These are phyloP conservation scores for Nicator chloris DNA, from an alignment of 2,113 vertebrate species.

Conservation along the genomic window DNA sequence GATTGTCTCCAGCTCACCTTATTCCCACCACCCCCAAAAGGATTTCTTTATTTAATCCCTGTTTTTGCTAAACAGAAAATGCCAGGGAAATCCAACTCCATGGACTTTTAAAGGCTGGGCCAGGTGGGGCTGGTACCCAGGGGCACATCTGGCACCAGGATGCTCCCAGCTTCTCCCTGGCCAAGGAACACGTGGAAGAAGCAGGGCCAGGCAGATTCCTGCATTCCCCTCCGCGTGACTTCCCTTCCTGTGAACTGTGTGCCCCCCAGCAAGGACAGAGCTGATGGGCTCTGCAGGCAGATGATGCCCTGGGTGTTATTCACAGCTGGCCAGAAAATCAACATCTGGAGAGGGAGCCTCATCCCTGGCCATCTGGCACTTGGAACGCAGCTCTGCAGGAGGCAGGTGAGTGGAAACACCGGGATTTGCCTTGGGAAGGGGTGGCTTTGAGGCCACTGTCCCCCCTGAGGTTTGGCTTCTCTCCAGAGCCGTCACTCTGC, in stretches of 20 bases:
- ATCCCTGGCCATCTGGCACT: conserved; percentile 37
- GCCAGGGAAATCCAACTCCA: not conserved
- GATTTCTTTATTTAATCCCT: not conserved
- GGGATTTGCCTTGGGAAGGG: not conserved
- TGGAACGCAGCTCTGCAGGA: not conserved
- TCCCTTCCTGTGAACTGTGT: not conserved
- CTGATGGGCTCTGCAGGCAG: not conserved
- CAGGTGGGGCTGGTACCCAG: not conserved
- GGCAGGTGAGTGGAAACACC: not conserved
- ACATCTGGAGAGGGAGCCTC: conserved; percentile 40
- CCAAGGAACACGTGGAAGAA: not conserved
- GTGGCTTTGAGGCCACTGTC: not conserved
- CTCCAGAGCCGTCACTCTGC: not conserved
- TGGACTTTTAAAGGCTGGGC: not conserved
- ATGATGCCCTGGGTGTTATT: not conserved
- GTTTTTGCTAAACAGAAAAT: not conserved
- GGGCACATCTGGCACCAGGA: not conserved
- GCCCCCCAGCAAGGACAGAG: not conserved
- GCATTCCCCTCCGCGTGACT: not conserved
- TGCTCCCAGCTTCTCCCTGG: not conserved
- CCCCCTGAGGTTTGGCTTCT: not conserved
- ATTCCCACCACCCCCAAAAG: not conserved
- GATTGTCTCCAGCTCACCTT: not conserved
- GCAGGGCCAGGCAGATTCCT: not conserved
- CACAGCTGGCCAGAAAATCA: conserved; percentile 8